Evolutionary conservation across 2,797 vertebrate species (phyloP).

Genomic region (Myoxocephalus aenaeus): DNA sequence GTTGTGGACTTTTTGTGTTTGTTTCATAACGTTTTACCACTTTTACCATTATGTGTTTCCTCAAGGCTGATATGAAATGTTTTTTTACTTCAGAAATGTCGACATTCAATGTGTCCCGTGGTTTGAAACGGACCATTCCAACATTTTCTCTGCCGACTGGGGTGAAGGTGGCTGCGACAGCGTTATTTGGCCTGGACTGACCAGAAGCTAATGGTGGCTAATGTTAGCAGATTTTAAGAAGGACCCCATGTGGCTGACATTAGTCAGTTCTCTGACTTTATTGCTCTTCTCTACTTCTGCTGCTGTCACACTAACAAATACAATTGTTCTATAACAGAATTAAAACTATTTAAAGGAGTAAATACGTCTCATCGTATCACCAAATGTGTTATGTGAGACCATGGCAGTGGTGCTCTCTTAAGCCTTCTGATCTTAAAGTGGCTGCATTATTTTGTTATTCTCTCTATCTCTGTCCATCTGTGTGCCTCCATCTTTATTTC

Average conservation of each 20-base stretch:
- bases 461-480: slow-evolving; percentile 2
- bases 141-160: background rate
- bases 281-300: background rate
- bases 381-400: background rate
- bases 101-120: background rate
- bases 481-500: slow-evolving; percentile 58
- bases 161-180: background rate
- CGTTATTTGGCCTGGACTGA: background rate
- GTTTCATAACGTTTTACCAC: background rate
- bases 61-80: background rate
- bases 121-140: background rate
- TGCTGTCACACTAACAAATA: background rate
- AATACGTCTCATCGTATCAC: background rate
- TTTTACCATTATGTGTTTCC: background rate
- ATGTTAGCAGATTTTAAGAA: background rate
- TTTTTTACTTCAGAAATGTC: background rate
- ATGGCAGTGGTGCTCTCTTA: background rate
- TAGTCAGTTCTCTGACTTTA: background rate
- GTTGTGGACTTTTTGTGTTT: background rate
- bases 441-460: slow-evolving; percentile 38
- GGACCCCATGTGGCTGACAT: background rate
- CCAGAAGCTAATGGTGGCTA: background rate
- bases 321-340: background rate
- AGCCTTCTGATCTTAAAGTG: slow-evolving; percentile 15
- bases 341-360: background rate